Evolutionary conservation across 2,888 invertebrate species (phyloP).

Genomic region (Chydorus sphaericus): DNA sequence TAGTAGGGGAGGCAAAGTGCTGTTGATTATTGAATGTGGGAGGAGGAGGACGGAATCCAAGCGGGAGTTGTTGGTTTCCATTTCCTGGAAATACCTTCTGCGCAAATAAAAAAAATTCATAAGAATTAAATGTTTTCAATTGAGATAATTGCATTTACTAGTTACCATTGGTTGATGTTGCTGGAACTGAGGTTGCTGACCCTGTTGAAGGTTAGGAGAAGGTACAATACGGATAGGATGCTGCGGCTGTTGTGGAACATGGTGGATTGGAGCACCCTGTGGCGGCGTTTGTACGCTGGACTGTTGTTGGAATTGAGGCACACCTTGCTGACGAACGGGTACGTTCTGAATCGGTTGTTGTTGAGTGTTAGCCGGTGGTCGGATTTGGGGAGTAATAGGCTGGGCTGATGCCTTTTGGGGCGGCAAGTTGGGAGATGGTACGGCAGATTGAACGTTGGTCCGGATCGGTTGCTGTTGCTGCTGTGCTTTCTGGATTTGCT

Average conservation of each 20-base stretch:
- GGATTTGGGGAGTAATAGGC: background rate
- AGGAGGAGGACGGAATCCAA: no score
- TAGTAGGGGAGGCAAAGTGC: background rate
- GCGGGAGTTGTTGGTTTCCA: no score
- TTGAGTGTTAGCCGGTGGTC: conserved; percentile 10
- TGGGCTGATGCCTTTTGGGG: background rate
- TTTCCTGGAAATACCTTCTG: no score
- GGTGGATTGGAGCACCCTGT: background rate
- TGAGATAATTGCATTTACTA: no score
- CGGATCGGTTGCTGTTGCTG: background rate
- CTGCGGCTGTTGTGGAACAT: conserved; percentile 11
- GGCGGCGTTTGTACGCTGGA: background rate
- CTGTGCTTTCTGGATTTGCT: background rate
- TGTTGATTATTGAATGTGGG: no score
- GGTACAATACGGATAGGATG: conserved; percentile 5
- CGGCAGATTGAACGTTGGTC: background rate
- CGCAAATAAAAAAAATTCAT: no score
- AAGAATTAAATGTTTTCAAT: no score
- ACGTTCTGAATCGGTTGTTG: background rate
- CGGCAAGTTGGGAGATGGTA: background rate
- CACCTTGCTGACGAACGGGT: background rate
- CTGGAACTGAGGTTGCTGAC: no score
- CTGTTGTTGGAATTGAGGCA: background rate
- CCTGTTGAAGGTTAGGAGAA: background rate
- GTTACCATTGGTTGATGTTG: no score